Percentiles rank a stretch among this genome's conserved stretches.
phyloP scores from a whole-genome alignment of 2,797 vertebrate genomes.

The Lemur catta region DNA sequence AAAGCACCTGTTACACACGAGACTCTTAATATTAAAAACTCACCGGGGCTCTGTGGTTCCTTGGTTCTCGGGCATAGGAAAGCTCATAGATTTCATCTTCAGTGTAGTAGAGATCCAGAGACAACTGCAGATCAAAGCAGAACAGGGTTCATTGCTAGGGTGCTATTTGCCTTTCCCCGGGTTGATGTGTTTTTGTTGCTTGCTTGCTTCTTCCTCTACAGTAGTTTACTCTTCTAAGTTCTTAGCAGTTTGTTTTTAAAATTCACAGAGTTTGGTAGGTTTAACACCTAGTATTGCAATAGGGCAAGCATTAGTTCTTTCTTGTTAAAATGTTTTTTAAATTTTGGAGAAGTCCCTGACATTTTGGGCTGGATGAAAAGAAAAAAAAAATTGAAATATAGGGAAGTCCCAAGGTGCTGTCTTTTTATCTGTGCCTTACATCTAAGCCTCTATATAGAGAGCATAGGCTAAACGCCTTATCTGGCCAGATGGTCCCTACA shows the following conservation, averaged over 20 bases:
- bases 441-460: background rate
- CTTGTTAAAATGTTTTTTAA: constrained; percentile 25
- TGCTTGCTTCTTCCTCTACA: background rate
- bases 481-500: background rate
- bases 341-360: background rate
- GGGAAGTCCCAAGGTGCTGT: background rate
- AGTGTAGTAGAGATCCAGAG: constrained; percentile 96
- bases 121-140: constrained; percentile 87
- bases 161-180: background rate
- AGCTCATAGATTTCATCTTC: constrained; percentile 98
- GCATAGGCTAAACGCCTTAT: background rate
- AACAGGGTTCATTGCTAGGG: constrained; percentile 46
- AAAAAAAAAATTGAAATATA: background rate
- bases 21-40: constrained; percentile 17
- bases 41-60: constrained; percentile 92
- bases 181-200: background rate
- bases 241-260: background rate
- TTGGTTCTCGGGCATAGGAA: constrained; percentile 95
- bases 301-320: constrained; percentile 16
- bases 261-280: background rate
- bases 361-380: background rate
- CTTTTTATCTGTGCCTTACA: background rate
- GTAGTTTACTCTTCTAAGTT: background rate
- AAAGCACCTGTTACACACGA: background rate
- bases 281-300: background rate